phyloP scores from a whole-genome alignment of 2,797 vertebrate species.

The Melanotaenia maccullochi region DNA sequence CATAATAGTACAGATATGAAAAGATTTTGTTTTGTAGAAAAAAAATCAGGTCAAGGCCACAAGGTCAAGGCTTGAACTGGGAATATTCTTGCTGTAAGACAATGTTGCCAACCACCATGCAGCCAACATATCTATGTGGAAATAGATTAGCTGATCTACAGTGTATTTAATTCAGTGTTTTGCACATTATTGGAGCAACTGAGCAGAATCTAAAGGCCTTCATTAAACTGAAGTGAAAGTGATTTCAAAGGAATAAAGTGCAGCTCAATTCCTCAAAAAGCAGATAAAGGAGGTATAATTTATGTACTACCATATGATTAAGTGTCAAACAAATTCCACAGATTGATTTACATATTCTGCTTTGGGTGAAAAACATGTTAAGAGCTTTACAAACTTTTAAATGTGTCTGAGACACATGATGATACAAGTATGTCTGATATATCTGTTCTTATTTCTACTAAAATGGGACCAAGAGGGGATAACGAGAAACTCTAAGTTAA shows the following conservation, averaged over 20 bases:
- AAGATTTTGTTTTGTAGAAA: no score
- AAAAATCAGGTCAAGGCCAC: no score
- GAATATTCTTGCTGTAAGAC: background rate
- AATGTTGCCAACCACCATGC: background rate
- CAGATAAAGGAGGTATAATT: slow-evolving; percentile 25
- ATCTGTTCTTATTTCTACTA: slow-evolving; percentile 63
- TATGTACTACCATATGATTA: slow-evolving; percentile 58
- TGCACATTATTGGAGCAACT: background rate
- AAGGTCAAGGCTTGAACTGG: no score
- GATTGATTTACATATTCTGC: slow-evolving; percentile 60
- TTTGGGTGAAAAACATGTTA: slow-evolving; percentile 49
- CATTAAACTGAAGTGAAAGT: slow-evolving; percentile 27
- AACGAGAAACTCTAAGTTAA: slow-evolving; percentile 77
- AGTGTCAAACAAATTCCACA: slow-evolving; percentile 54
- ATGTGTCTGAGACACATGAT: slow-evolving; percentile 59
- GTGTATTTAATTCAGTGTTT: background rate
- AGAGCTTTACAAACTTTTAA: slow-evolving; percentile 53
- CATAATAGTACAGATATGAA: no score
- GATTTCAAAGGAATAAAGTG: slow-evolving; percentile 21
- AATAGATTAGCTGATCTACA: background rate
- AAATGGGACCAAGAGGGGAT: slow-evolving; percentile 67
- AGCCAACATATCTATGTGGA: background rate
- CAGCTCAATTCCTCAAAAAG: slow-evolving; percentile 38
- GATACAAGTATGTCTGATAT: slow-evolving; percentile 50
- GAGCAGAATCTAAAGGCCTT: background rate